Evolutionary conservation across 2,797 vertebrate genomes (phyloP).

Genomic region (Emydoidea blandingii): DNA sequence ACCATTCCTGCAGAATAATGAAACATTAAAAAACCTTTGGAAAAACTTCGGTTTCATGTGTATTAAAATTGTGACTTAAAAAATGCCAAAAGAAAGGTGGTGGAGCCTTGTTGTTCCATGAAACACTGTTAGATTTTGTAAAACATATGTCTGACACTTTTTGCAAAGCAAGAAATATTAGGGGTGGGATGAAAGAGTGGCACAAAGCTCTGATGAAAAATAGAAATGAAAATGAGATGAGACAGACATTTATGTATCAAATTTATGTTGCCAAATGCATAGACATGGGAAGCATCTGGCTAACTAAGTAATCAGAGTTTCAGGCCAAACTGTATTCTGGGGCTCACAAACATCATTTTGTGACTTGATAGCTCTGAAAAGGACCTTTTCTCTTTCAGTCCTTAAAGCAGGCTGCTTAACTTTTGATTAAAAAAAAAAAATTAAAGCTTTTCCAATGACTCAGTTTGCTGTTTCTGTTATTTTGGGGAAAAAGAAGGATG

Average conservation of each 20-base stretch:
- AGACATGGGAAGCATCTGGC: neutral
- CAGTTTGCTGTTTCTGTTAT: neutral
- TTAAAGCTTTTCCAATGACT: neutral
- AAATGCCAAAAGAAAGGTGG: slow-evolving; percentile 59
- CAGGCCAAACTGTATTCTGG: neutral
- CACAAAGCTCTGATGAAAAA: slow-evolving; percentile 41
- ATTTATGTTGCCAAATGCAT: neutral
- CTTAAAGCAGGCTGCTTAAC: slow-evolving; percentile 21
- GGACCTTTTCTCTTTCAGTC: slow-evolving; percentile 11
- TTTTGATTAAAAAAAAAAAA: slow-evolving; percentile 15
- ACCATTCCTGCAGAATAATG: slow-evolving; percentile 45
- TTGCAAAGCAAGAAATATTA: slow-evolving; percentile 60
- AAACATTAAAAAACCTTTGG: slow-evolving; percentile 57
- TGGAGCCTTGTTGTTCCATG: slow-evolving; percentile 37
- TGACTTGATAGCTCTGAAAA: slow-evolving; percentile 30
- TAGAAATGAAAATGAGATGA: slow-evolving; percentile 37
- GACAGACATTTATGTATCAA: neutral
- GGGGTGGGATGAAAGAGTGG: slow-evolving; percentile 55
- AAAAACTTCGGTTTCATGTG: slow-evolving; percentile 57
- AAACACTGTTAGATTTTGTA: slow-evolving; percentile 59
- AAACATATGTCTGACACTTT: slow-evolving; percentile 37
- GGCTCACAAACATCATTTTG: neutral
- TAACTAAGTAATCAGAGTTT: neutral
- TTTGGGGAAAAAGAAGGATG: neutral
- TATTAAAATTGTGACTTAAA: slow-evolving; percentile 62